These are phyloP conservation scores for Phenganax subtilis DNA, from an alignment of 92 coral and sea anemone species.

Conservation along the genomic window DNA sequence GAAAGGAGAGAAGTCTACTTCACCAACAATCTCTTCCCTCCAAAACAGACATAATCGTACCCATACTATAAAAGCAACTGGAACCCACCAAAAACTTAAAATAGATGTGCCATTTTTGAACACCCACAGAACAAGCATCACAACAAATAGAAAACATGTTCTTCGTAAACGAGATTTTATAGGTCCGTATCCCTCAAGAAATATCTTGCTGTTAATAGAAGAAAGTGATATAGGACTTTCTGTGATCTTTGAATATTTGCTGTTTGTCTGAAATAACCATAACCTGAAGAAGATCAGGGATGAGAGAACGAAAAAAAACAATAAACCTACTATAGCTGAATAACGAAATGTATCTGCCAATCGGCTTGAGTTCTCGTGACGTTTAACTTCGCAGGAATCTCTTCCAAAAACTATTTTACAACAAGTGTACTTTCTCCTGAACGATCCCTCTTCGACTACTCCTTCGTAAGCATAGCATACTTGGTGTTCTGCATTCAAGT, in stretches of 20 bases:
- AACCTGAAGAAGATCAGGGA: not conserved
- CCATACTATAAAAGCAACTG: too few relatives aligned
- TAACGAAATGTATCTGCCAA: not conserved
- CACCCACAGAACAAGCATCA: not conserved
- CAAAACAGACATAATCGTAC: not conserved
- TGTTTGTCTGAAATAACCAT: not conserved
- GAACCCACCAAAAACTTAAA: not conserved
- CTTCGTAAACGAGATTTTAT: not conserved
- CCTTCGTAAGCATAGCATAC: too few relatives aligned
- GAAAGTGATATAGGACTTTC: conserved; percentile 21
- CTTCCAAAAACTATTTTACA: too few relatives aligned
- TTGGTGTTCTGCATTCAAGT: too few relatives aligned
- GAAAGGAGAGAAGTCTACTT: too few relatives aligned
- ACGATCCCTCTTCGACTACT: too few relatives aligned
- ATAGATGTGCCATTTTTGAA: too few relatives aligned
- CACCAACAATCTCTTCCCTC: too few relatives aligned
- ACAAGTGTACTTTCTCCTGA: too few relatives aligned
- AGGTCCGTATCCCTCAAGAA: conserved; percentile 15
- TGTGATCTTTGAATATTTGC: not conserved
- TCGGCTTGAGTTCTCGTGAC: not conserved
- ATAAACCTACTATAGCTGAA: not conserved
- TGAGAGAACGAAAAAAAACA: not conserved
- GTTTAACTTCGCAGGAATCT: too few relatives aligned
- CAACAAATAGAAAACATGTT: not conserved
- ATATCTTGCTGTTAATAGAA: not conserved